Conservation (phyloP, 2,888 invertebrate genomes). For the Eugnorisma glareosa region DNA sequence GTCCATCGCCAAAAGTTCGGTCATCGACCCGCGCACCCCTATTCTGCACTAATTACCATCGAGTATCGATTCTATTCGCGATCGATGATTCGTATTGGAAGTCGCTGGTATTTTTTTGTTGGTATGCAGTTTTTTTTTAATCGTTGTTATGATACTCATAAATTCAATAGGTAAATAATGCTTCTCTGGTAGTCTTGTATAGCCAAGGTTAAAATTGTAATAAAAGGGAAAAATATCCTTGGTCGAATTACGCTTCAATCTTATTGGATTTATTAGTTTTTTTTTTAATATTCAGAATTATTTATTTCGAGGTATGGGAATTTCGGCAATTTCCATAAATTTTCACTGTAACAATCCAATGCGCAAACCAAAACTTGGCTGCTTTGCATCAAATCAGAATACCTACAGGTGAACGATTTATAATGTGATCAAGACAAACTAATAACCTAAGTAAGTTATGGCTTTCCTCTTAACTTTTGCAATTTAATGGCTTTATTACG, state of each 20-base stretch:
- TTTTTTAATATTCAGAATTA: neutral
- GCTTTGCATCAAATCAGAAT: conserved; percentile 52
- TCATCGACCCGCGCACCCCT: conserved; percentile 78
- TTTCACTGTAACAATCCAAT: conserved; percentile 22
- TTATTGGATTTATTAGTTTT: neutral
- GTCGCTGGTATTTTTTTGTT: conserved; percentile 12
- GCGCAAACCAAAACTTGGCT: conserved; percentile 8
- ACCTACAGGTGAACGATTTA: conserved; percentile 70
- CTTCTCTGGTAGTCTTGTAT: too few relatives aligned
- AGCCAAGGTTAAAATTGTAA: neutral
- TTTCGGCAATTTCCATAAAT: conserved; percentile 6
- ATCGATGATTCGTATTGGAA: conserved; percentile 28
- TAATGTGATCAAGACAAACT: conserved; percentile 73
- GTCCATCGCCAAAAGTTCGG: conserved; percentile 71
- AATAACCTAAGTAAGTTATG: conserved; percentile 80
- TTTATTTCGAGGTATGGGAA: neutral
- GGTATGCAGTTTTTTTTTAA: neutral
- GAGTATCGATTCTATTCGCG: conserved; percentile 40
- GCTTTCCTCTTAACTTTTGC: conserved; percentile 72
- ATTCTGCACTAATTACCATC: conserved; percentile 73
- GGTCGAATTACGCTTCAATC: neutral
- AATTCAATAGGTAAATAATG: neutral
- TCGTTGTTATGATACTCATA: neutral
- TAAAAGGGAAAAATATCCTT: neutral
- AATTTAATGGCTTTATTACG: conserved; percentile 82